These are phyloP conservation scores for Camelus dromedarius DNA, from an alignment of 2,113 vertebrate genomes.

Conservation along the genomic window DNA sequence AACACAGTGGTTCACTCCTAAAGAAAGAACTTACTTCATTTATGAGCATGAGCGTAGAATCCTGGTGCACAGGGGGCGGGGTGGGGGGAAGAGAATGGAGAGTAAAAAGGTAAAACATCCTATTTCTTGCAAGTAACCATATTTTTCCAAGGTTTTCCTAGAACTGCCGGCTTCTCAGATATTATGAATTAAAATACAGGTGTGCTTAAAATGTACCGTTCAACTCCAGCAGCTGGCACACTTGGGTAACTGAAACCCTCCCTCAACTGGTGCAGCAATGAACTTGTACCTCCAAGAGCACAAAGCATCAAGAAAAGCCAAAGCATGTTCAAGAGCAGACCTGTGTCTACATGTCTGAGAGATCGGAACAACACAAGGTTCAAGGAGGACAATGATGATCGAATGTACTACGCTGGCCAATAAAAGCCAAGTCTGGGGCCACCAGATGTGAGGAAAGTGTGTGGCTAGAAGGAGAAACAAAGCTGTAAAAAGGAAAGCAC, in stretches of 20 bases:
- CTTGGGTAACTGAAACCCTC: neutral
- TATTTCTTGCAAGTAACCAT: neutral
- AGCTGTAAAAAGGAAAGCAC: neutral
- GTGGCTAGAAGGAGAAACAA: neutral
- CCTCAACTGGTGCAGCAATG: neutral
- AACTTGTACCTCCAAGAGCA: neutral
- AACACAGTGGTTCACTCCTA: neutral
- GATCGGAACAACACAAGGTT: neutral
- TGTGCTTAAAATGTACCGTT: neutral
- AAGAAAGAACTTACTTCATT: neutral
- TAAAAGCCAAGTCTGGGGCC: neutral
- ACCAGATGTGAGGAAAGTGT: neutral
- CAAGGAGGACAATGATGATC: fast-evolving
- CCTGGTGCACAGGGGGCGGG: too few relatives aligned
- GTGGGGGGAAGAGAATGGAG: too few relatives aligned
- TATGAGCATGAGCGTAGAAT: neutral
- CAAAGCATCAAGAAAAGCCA: neutral
- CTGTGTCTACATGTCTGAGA: neutral
- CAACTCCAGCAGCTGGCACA: neutral
- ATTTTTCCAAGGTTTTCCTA: neutral
- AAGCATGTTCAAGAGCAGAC: neutral
- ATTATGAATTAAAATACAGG: neutral
- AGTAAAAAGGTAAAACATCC: neutral
- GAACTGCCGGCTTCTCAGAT: neutral
- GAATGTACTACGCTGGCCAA: fast-evolving